Conservation (phyloP, 2,113 vertebrate species). For the Saccopteryx leptura region DNA sequence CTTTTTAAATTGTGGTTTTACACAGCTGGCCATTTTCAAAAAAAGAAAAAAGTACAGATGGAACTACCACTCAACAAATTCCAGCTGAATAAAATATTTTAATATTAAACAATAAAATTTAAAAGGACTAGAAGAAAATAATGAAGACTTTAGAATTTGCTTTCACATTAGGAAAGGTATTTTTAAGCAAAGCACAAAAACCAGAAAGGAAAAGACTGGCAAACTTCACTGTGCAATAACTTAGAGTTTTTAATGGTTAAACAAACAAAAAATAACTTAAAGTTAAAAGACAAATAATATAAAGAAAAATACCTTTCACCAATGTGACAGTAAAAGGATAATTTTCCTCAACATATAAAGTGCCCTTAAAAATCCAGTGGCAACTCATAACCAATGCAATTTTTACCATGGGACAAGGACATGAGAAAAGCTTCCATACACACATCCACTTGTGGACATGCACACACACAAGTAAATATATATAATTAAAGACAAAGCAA, state of each 20-base stretch:
- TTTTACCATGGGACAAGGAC: slow-evolving; percentile 12
- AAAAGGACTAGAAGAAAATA: slow-evolving; percentile 21
- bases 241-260: neutral
- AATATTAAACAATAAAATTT: slow-evolving; percentile 36
- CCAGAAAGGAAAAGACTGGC: neutral
- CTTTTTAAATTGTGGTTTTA: slow-evolving; percentile 1
- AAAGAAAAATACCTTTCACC: neutral
- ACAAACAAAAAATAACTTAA: neutral
- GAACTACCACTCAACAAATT: neutral
- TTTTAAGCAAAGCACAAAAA: slow-evolving; percentile 42
- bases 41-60: neutral
- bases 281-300: neutral
- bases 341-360: slow-evolving; percentile 1
- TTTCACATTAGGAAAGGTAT: neutral
- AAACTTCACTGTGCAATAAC: neutral
- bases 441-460: neutral
- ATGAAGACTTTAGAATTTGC: neutral
- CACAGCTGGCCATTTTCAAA: neutral
- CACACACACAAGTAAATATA: neutral
- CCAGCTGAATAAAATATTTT: neutral
- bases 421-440: neutral
- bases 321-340: neutral
- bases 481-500: neutral
- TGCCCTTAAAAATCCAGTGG: neutral
- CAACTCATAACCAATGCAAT: neutral